Percentiles rank a stretch among this genome's conserved stretches.
phyloP scores from a whole-genome alignment of 1,140 invertebrate genomes.

The Sycobia sp. region DNA sequence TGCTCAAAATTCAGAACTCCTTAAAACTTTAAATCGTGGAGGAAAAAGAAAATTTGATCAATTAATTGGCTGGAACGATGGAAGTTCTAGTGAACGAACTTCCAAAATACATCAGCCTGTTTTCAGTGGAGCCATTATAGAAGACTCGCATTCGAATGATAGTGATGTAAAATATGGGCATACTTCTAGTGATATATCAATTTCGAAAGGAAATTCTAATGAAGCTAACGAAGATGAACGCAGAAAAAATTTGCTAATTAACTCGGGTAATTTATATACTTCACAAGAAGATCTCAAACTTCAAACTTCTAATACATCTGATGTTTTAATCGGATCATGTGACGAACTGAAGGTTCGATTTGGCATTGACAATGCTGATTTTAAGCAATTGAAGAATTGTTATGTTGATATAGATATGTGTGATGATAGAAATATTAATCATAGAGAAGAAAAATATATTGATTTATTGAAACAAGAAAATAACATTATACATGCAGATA shows the following conservation, averaged over 20 bases:
- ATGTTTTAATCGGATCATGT: too few species aligned
- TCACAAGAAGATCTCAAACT: slow-evolving; percentile 44
- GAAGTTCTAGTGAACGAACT: slow-evolving; percentile 42
- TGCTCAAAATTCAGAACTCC: slow-evolving; percentile 56
- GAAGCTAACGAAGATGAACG: slow-evolving; percentile 11
- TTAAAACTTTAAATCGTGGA: slow-evolving; percentile 55
- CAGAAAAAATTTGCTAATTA: background rate
- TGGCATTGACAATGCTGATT: slow-evolving; percentile 39
- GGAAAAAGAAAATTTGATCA: slow-evolving; percentile 60
- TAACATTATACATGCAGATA: slow-evolving; percentile 39
- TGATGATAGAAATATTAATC: slow-evolving; percentile 40
- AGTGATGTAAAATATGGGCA: slow-evolving; percentile 45
- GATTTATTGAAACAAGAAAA: slow-evolving; percentile 30
- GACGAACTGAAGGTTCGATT: slow-evolving; percentile 43
- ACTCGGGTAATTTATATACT: background rate
- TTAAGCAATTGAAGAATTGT: slow-evolving; percentile 41
- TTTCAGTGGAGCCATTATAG: slow-evolving; percentile 47
- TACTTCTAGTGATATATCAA: slow-evolving; percentile 34
- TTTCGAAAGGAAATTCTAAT: slow-evolving; percentile 31
- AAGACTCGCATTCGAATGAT: slow-evolving; percentile 51
- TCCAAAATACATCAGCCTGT: slow-evolving; percentile 53
- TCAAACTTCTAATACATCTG: slow-evolving; percentile 38
- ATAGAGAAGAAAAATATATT: slow-evolving; percentile 48
- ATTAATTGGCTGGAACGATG: slow-evolving; percentile 56
- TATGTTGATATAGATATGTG: slow-evolving; percentile 40